A percentile compares a stretch with the other conserved stretches of the same genome.
phyloP scores from a whole-genome alignment of 2,888 invertebrate species.

The Saturnia japonica region DNA sequence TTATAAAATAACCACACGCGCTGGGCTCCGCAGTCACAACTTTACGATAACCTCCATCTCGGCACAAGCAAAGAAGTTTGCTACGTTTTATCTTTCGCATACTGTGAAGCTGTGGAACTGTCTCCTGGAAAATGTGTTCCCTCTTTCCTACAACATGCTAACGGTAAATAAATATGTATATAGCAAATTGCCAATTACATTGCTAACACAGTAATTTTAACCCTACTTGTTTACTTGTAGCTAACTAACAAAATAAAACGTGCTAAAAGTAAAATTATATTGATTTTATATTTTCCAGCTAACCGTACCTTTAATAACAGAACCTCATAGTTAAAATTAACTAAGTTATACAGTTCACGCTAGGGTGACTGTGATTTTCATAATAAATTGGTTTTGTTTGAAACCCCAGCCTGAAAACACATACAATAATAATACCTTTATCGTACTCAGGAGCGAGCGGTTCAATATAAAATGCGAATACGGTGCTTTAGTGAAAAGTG shows the following conservation, averaged over 20 bases:
- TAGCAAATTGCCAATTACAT: too few species aligned
- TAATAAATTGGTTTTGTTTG: slow-evolving; percentile 3
- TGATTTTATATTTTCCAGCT: background rate
- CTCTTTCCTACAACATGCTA: too few species aligned
- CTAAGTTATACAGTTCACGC: background rate
- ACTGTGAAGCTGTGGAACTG: too few species aligned
- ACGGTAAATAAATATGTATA: too few species aligned
- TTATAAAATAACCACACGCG: too few species aligned
- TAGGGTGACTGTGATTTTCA: slow-evolving; percentile 4
- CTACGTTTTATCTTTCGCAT: too few species aligned
- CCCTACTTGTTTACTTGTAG: too few species aligned
- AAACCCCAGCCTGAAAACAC: background rate
- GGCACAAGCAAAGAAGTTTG: too few species aligned
- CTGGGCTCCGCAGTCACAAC: too few species aligned
- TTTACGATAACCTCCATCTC: too few species aligned
- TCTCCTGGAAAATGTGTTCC: too few species aligned
- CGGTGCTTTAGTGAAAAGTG: background rate
- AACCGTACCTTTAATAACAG: background rate
- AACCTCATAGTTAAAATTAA: slow-evolving; percentile 2
- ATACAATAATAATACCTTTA: background rate
- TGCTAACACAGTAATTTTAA: too few species aligned
- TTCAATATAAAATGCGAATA: background rate
- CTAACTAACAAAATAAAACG: background rate
- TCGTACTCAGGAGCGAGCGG: background rate
- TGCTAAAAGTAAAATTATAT: background rate